These are phyloP conservation scores for Danaus plexippus DNA, from an alignment of 1,140 invertebrate species.

Conservation along the genomic window DNA sequence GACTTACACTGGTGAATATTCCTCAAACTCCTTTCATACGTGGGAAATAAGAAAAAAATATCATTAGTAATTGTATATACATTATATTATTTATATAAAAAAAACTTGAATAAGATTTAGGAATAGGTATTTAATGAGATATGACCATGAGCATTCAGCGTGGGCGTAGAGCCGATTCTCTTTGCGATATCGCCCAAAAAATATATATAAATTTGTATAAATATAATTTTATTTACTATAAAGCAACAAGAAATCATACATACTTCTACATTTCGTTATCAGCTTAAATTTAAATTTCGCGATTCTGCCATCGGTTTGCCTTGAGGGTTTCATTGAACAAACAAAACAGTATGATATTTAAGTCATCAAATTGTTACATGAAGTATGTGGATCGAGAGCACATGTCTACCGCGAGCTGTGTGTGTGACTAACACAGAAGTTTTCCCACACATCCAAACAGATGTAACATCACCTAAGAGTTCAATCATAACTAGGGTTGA, in stretches of 20 bases:
- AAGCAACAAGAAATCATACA: constrained; percentile 21
- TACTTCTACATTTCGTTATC: constrained; percentile 58
- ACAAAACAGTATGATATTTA: too few species aligned
- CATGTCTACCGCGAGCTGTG: constrained; percentile 28
- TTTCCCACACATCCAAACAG: constrained; percentile 21
- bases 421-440: constrained; percentile 31
- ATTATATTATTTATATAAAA: too few species aligned
- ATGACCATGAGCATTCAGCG: constrained; percentile 39
- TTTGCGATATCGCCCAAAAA: constrained; percentile 24
- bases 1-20: too few species aligned
- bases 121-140: constrained; percentile 3
- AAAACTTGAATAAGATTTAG: too few species aligned
- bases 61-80: too few species aligned
- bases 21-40: too few species aligned
- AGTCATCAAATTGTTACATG: too few species aligned
- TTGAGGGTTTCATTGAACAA: constrained; percentile 39
- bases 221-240: too few species aligned
- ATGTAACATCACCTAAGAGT: background rate
- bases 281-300: constrained; percentile 57
- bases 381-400: constrained; percentile 18
- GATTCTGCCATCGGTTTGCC: constrained; percentile 52
- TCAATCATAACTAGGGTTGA: constrained; percentile 21
- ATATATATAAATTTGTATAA: too few species aligned
- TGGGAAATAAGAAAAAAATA: too few species aligned
- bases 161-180: constrained; percentile 42